A percentile compares a stretch with the other conserved stretches of the same genome.
phyloP scores from a whole-genome alignment of 2,888 invertebrate species.

The Melipona beecheii region DNA sequence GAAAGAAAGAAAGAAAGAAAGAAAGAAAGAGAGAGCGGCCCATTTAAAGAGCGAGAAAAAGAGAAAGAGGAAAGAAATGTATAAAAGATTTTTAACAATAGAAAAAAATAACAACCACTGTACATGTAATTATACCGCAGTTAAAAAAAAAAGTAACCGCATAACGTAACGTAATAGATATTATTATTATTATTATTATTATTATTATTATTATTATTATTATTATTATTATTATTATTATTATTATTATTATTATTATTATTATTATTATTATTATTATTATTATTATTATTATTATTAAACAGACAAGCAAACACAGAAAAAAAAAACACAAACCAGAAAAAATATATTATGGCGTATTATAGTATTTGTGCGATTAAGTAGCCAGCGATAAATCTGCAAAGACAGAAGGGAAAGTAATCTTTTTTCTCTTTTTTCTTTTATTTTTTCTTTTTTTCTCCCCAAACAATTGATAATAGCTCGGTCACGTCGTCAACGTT shows the following conservation, averaged over 20 bases:
- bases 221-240: slow-evolving; percentile 45
- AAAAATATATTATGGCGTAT: slow-evolving; percentile 52
- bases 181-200: slow-evolving; percentile 48
- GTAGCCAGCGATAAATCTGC: slow-evolving; percentile 64
- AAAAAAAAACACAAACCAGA: background rate
- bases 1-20: too few species aligned
- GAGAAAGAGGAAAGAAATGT: slow-evolving; percentile 59
- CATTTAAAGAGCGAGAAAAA: slow-evolving; percentile 55
- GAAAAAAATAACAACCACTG: slow-evolving; percentile 65
- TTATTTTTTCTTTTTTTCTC: slow-evolving; percentile 26
- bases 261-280: too few species aligned
- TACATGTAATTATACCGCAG: slow-evolving; percentile 68
- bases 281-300: too few species aligned
- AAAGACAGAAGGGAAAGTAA: slow-evolving; percentile 73
- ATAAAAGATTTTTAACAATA: slow-evolving; percentile 31
- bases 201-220: slow-evolving; percentile 34
- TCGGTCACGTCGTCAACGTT: slow-evolving; percentile 79
- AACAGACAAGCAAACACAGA: slow-evolving; percentile 7
- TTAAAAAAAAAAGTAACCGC: slow-evolving; percentile 48
- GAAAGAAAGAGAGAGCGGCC: slow-evolving; percentile 1
- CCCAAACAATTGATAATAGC: slow-evolving; percentile 75
- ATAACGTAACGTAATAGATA: slow-evolving; percentile 49
- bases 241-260: slow-evolving; percentile 36
- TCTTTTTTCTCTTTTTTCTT: slow-evolving; percentile 15
- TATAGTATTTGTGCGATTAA: slow-evolving; percentile 56